Conservation (phyloP, 2,797 vertebrate genomes). For the Alcedo atthis region DNA sequence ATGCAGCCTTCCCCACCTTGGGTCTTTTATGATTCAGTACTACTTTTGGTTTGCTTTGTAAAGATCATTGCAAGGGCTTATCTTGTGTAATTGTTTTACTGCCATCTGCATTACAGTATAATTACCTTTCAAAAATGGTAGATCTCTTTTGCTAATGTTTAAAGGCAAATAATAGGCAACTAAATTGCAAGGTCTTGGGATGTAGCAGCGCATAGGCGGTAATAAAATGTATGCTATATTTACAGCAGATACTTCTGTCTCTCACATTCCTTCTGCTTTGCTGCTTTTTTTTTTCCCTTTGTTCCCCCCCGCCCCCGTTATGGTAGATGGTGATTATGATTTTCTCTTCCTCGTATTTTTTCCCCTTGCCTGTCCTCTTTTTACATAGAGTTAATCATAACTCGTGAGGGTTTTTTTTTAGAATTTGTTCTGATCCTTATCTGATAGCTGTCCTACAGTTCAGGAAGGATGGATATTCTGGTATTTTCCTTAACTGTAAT, state of each 20-base stretch:
- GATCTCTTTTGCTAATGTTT: constrained; percentile 76
- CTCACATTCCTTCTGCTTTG: neutral
- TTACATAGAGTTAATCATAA: constrained; percentile 51
- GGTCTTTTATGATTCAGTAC: constrained; percentile 72
- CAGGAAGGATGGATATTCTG: constrained; percentile 14
- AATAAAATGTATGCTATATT: constrained; percentile 59
- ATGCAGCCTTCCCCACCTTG: constrained; percentile 70
- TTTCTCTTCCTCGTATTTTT: constrained; percentile 6
- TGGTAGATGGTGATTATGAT: constrained; percentile 18
- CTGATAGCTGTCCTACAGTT: constrained; percentile 34
- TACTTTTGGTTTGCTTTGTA: constrained; percentile 69
- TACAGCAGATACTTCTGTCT: neutral
- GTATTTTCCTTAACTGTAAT: constrained; percentile 27
- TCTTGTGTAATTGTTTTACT: constrained; percentile 79
- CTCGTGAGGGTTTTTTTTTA: neutral
- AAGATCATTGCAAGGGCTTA: constrained; percentile 79
- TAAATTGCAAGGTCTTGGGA: constrained; percentile 70
- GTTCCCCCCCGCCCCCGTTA: neutral
- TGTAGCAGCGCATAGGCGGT: constrained; percentile 39
- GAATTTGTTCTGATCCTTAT: constrained; percentile 55
- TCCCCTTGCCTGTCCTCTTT: constrained; percentile 38
- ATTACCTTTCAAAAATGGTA: constrained; percentile 79
- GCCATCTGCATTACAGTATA: constrained; percentile 79
- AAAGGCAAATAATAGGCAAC: constrained; percentile 78
- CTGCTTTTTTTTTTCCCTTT: neutral